Base-by-base conservation (phyloP, 2,888 invertebrate species). In the Cheilosia urbana region DNA sequence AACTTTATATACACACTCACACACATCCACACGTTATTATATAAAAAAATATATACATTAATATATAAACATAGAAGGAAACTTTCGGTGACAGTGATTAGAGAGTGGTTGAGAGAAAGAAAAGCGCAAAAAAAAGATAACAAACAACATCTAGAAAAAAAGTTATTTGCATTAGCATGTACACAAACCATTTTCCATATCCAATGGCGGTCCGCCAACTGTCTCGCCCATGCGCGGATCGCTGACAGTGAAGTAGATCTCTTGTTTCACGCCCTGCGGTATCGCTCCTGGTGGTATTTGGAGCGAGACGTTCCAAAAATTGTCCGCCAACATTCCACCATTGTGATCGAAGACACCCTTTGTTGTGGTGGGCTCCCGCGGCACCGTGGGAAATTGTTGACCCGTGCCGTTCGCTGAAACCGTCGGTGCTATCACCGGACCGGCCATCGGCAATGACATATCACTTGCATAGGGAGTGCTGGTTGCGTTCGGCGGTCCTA, bases 181-280 rank as follows among this genome's bases (percentile, higher is more conserved):
- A n/a, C 89, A 92, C 93, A 92, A 95, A 97, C 97, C 97, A 94
- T 97, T 97, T 93, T 97, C 96, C 93, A 96, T 95, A 93, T 97
- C 97, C 93, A 97, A 94, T 84, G 97, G 97, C 88, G 97, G 97
- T 90, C 95, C 95, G 92, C 96, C 96, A 93, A 96, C 95, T 88
- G 94, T 94, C 90, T 94, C 94, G 90, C 94, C 94, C 89, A 92
- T 89, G 90, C 96, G 94, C 88, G 96, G 96, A 92, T 96, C 96
- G 88, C 96, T 95, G 90, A 96, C 96, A 89, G 96, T 98, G 94
- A 98, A 98, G 94, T 98, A 98, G 91, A 98, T 96, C 92, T 98
- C 97, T 93, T 98, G 98, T 90, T 95, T 94, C 89, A 95, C 94
- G 71, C 97, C 97, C 47, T 95, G 94, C 63, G 96, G 95, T 88